phyloP scores from a whole-genome alignment of 2,797 vertebrate genomes.

The Tiaroga cobitis region DNA sequence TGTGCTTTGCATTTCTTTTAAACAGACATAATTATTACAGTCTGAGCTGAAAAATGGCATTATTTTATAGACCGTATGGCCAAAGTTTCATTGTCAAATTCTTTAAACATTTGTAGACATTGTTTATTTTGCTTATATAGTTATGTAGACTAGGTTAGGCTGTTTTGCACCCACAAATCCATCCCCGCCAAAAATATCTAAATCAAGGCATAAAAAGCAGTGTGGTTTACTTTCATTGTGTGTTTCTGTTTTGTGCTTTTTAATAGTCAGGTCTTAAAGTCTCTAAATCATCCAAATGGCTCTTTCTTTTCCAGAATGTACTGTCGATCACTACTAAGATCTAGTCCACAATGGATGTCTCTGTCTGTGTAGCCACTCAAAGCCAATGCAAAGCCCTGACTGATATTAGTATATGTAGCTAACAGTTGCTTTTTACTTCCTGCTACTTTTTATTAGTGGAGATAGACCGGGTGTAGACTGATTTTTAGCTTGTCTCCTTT shows the following conservation, averaged over 20 bases:
- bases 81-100: not conserved
- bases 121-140: not conserved
- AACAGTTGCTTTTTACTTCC: constrained; percentile 68
- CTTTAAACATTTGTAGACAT: not conserved
- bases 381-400: constrained; percentile 69
- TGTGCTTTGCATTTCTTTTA: not conserved
- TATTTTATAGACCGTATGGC: not conserved
- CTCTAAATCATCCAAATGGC: constrained; percentile 9
- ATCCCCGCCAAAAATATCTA: not conserved
- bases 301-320: constrained; percentile 72
- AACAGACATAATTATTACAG: not conserved
- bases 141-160: not conserved
- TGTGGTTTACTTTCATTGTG: constrained; percentile 21
- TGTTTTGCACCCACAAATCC: not conserved
- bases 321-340: constrained; percentile 62
- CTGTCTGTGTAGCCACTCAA: constrained; percentile 59
- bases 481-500: constrained; percentile 57
- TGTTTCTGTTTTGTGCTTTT: constrained; percentile 14
- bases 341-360: constrained; percentile 77
- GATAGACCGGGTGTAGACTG: constrained; percentile 56
- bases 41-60: not conserved
- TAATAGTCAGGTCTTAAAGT: not conserved
- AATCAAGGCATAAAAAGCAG: not conserved
- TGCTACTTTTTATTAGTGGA: constrained; percentile 51
- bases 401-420: constrained; percentile 71